Percentiles rank a stretch among this genome's conserved stretches.
These are phyloP conservation scores for Zele albiditarsus DNA, from an alignment of 2,888 invertebrate species.

Conservation along the genomic window DNA sequence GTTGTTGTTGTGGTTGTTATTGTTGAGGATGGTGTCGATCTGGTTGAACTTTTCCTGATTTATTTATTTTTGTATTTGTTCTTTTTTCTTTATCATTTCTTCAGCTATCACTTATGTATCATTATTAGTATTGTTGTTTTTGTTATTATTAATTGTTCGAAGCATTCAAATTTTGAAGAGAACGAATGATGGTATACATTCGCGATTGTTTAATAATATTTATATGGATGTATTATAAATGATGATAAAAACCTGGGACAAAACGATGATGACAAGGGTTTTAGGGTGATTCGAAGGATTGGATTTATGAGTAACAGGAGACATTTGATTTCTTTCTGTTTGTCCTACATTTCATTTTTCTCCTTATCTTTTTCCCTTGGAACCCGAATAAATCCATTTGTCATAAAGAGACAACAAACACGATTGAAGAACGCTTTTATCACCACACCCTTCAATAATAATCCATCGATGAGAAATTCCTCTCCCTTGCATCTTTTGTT, in stretches of 20 bases:
- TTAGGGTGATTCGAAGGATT: no score
- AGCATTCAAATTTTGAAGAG: no score
- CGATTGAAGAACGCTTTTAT: background rate
- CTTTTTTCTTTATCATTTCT: background rate
- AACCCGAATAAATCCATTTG: background rate
- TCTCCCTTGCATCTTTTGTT: background rate
- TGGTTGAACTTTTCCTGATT: background rate
- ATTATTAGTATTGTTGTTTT: no score
- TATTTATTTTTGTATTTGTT: background rate
- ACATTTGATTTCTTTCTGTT: background rate
- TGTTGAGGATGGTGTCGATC: background rate
- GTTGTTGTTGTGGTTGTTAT: slow-evolving; percentile 6
- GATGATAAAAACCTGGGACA: no score
- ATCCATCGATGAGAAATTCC: background rate
- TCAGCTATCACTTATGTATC: background rate
- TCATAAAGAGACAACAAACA: background rate
- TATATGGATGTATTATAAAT: no score
- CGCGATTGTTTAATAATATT: no score
- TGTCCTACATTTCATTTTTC: background rate
- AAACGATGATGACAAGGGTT: no score
- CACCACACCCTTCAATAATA: background rate
- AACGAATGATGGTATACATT: no score
- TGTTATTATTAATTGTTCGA: no score
- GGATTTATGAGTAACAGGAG: no score
- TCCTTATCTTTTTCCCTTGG: background rate